A percentile compares a stretch with the other conserved stretches of the same genome.
These are phyloP conservation scores for Pseudanteris insignis DNA, from an alignment of 2,888 invertebrate species.

Conservation along the genomic window DNA sequence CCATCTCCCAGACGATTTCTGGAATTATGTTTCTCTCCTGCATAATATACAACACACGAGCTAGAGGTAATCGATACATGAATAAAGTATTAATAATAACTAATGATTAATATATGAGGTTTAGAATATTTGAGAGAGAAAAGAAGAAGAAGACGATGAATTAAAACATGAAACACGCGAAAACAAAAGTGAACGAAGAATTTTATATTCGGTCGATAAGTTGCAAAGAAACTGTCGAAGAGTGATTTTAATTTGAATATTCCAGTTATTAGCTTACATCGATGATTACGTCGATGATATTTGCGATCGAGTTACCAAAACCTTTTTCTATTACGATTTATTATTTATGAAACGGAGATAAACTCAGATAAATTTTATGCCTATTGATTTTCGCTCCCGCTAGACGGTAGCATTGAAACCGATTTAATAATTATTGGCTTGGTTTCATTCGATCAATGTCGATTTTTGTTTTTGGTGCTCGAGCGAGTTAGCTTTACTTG, in stretches of 20 bases:
- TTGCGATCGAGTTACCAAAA: no score
- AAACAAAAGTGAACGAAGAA: constrained; percentile 16
- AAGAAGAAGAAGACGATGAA: constrained; percentile 2
- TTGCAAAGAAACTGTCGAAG: constrained; percentile 36
- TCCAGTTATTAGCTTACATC: constrained; percentile 15
- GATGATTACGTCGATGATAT: no score
- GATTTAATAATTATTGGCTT: constrained; percentile 1
- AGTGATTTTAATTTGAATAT: constrained; percentile 12
- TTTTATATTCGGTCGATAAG: constrained; percentile 39
- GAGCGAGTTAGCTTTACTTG: constrained; percentile 19
- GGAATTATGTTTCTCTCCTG: constrained; percentile 50
- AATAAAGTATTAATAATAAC: constrained; percentile 54
- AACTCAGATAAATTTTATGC: no score
- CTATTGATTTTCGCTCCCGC: no score
- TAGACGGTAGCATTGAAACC: no score
- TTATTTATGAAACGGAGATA: no score
- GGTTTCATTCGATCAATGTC: constrained; percentile 10
- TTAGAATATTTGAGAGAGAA: constrained; percentile 42
- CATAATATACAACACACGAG: constrained; percentile 54
- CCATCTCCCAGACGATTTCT: constrained; percentile 30
- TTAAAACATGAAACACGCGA: constrained; percentile 6
- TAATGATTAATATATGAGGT: constrained; percentile 46
- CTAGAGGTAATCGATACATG: constrained; percentile 53
- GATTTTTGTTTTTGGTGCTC: constrained; percentile 32
- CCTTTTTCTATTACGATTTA: no score